Evolutionary conservation across 1,140 invertebrate species (phyloP).

Genomic region (Halictus rubicundus): DNA sequence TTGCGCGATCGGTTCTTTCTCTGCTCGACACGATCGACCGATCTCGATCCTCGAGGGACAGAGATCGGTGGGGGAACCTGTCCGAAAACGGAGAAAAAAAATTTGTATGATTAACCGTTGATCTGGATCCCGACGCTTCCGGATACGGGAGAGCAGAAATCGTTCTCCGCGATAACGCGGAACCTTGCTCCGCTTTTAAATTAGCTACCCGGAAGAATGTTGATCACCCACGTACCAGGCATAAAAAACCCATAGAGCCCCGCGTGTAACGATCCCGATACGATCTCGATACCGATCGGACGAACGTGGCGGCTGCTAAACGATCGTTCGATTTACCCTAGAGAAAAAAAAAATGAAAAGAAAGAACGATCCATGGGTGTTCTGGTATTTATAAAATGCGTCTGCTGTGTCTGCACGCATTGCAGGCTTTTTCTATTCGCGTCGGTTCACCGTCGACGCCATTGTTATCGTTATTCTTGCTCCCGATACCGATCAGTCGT

Average conservation of each 20-base stretch:
- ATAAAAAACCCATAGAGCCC: slow-evolving; percentile 25
- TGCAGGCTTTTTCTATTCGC: background rate
- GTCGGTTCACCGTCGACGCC: background rate
- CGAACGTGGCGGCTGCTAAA: background rate
- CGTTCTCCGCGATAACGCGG: slow-evolving; percentile 29
- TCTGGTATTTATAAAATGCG: slow-evolving; percentile 10
- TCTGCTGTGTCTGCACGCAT: background rate
- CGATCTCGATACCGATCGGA: slow-evolving; percentile 17
- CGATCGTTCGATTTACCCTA: slow-evolving; percentile 8
- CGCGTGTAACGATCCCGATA: slow-evolving; percentile 30
- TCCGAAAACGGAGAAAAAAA: background rate
- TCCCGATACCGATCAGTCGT: background rate
- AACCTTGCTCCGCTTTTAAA: slow-evolving; percentile 43
- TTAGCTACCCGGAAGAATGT: slow-evolving; percentile 42
- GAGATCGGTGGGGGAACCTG: too few species aligned
- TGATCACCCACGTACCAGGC: slow-evolving; percentile 21
- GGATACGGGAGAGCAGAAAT: slow-evolving; percentile 24
- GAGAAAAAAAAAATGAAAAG: background rate
- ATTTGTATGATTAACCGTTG: background rate
- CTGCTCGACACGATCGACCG: too few species aligned
- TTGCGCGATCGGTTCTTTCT: background rate
- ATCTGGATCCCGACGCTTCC: slow-evolving; percentile 7
- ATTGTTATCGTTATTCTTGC: background rate
- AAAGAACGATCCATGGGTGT: slow-evolving; percentile 14
- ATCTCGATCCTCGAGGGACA: too few species aligned